Evolutionary conservation across 2,888 invertebrate genomes (phyloP), one percentile per base, ranked within the genome.

Genomic region (Nysson spinosus): DNA sequence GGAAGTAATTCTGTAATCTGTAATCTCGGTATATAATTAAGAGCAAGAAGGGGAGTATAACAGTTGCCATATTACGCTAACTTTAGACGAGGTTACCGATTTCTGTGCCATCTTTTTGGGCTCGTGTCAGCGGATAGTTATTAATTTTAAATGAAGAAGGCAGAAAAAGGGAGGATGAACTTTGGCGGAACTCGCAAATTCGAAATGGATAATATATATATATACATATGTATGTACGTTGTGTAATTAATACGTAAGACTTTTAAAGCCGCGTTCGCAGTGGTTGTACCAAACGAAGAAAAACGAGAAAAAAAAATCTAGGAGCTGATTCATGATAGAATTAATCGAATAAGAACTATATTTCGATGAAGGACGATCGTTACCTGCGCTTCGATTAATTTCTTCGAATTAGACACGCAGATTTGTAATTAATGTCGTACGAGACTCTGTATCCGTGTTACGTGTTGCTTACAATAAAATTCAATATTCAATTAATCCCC

Each of bases 381-480:
- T n/a, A 16, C 6, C 11, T 32, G 39, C 22, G 16, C 16, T 17
- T 24, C 32, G 43, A 44, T 12, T 16, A 39, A n/a, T 34, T 19
- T 26, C 40, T 22, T 43, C 26, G 16, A 50, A 24, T n/a, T 32
- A 34, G 12, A 30, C 7, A 32, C 32, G 54, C 54, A 30, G 30
- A 66, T 47, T 44, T 32, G 26, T 14, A 52, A 60, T 74, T 35
- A 60, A 37, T 57, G 57, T 51, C 57, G 60, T 63, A 67, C 56
- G 64, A 75, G 69, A 73, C 75, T 82, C 73, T 83, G 79, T 83
- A 82, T 82, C 76, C 73, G 80, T 83, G 80, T 84, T 84, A 83
- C 79, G 83, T 85, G 84, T 85, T 84, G 84, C 84, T 86, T 86
- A 82, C 65, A 82, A 75, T 78, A 75, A 74, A 71, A 68, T 39